Evolutionary conservation across 23 tunicate species (phyloP).

Genomic region (Ascidia mentula): DNA sequence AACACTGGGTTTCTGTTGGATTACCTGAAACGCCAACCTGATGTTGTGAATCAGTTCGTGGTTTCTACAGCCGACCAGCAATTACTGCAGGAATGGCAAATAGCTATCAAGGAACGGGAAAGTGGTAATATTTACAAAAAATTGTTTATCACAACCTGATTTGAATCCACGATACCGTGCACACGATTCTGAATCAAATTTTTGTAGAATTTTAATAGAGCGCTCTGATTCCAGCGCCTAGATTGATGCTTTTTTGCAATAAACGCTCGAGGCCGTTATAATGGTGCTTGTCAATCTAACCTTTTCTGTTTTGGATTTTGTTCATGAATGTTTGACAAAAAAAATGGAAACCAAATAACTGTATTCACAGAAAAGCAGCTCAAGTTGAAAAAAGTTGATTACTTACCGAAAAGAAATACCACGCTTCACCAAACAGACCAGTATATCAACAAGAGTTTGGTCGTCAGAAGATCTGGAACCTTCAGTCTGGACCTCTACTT

Average conservation of each 20-base stretch:
- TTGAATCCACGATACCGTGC: neutral
- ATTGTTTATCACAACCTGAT: neutral
- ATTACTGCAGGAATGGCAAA: neutral
- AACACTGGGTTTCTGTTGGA: slow-evolving; percentile 44
- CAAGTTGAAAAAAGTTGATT: slow-evolving; percentile 36
- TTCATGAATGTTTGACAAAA: too few species aligned
- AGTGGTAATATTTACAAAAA: neutral
- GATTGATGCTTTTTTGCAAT: too few species aligned
- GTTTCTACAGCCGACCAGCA: slow-evolving; percentile 48
- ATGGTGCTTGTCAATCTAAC: too few species aligned
- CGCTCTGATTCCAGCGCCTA: too few species aligned
- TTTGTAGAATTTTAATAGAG: too few species aligned
- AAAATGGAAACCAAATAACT: too few species aligned
- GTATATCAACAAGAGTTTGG: slow-evolving; percentile 62
- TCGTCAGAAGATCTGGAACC: slow-evolving; percentile 63
- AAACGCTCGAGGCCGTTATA: too few species aligned
- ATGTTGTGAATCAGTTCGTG: slow-evolving; percentile 52
- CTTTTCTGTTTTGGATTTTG: too few species aligned
- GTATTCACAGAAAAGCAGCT: neutral
- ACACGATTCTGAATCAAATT: too few species aligned
- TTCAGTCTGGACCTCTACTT: slow-evolving; percentile 59
- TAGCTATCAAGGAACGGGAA: neutral
- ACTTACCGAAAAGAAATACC: slow-evolving; percentile 45
- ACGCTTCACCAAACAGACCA: slow-evolving; percentile 41
- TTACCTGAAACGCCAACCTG: slow-evolving; percentile 50